A percentile compares a stretch with the other conserved stretches of the same genome.
Evolutionary conservation across 1,140 invertebrate species (phyloP).

Genomic region (Helicoverpa armigera): DNA sequence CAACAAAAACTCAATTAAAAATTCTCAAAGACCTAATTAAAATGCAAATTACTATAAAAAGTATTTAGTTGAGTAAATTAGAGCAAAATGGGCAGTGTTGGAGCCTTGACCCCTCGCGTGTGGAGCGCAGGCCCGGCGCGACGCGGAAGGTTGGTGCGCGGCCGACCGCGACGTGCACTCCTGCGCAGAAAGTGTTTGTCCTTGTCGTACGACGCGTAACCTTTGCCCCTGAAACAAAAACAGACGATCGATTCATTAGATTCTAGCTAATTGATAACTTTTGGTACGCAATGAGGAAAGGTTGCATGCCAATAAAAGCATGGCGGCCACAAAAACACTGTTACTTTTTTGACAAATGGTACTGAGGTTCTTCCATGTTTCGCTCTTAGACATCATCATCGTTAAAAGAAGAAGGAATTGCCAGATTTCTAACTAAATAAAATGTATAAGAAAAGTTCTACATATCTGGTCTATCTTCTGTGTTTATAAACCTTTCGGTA

Average conservation of each 20-base stretch:
- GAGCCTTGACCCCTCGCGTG: slow-evolving; percentile 77
- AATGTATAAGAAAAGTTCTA: too few species aligned
- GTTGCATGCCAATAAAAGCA: slow-evolving; percentile 7
- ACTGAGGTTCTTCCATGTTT: too few species aligned
- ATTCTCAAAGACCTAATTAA: slow-evolving; percentile 32
- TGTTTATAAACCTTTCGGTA: too few species aligned
- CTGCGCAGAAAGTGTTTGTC: slow-evolving; percentile 84
- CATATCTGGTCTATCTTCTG: too few species aligned
- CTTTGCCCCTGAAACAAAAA: slow-evolving; percentile 73
- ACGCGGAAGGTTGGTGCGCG: slow-evolving; percentile 78
- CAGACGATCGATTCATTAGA: slow-evolving; percentile 43
- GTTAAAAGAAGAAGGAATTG: too few species aligned
- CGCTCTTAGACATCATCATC: too few species aligned
- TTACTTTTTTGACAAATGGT: not conserved
- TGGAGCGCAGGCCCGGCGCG: slow-evolving; percentile 61
- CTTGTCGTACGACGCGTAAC: slow-evolving; percentile 76
- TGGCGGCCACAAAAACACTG: slow-evolving; percentile 11
- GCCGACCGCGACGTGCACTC: slow-evolving; percentile 71
- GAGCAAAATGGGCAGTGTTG: slow-evolving; percentile 69
- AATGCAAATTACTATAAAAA: slow-evolving; percentile 37
- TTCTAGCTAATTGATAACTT: slow-evolving; percentile 15
- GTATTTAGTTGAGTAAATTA: slow-evolving; percentile 51
- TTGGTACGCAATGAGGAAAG: slow-evolving; percentile 13
- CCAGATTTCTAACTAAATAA: too few species aligned
- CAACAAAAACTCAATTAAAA: slow-evolving; percentile 24